Evolutionary conservation across 2,888 invertebrate species (phyloP).

Genomic region (Helicoverpa assulta): DNA sequence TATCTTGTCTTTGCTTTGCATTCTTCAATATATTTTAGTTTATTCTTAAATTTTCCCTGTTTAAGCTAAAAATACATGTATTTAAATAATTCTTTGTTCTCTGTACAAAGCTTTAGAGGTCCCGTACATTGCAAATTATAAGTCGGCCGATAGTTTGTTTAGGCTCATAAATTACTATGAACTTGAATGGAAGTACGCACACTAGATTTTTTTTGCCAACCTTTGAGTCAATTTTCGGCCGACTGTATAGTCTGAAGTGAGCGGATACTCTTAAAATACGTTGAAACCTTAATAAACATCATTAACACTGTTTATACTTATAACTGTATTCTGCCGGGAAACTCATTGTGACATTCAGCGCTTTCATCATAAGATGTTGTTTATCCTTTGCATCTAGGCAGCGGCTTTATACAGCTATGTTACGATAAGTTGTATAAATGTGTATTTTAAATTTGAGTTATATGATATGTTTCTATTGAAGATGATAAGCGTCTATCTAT

Average conservation of each 20-base stretch:
- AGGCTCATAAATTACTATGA: no score
- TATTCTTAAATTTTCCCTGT: not conserved
- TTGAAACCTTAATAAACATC: slow-evolving; percentile 16
- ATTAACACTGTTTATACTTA: slow-evolving; percentile 14
- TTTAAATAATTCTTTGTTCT: no score
- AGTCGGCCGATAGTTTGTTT: no score
- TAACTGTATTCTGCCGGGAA: slow-evolving; percentile 33
- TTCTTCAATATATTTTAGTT: not conserved
- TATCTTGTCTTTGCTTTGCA: not conserved
- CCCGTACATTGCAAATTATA: no score
- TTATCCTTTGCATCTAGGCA: slow-evolving; percentile 37
- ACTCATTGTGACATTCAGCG: slow-evolving; percentile 3
- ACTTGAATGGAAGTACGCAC: no score
- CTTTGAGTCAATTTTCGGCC: no score
- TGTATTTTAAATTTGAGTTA: slow-evolving; percentile 23
- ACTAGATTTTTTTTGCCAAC: no score
- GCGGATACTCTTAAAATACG: no score
- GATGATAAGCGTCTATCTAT: slow-evolving; percentile 44
- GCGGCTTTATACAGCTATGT: slow-evolving; percentile 23
- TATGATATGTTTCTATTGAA: slow-evolving; percentile 32
- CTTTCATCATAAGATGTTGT: slow-evolving; percentile 36
- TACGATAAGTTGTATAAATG: slow-evolving; percentile 31
- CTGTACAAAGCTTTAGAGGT: no score
- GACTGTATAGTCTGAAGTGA: no score
- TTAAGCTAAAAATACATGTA: not conserved